Conservation (phyloP, 2,888 invertebrate species). For the Cosmia trapezina region DNA sequence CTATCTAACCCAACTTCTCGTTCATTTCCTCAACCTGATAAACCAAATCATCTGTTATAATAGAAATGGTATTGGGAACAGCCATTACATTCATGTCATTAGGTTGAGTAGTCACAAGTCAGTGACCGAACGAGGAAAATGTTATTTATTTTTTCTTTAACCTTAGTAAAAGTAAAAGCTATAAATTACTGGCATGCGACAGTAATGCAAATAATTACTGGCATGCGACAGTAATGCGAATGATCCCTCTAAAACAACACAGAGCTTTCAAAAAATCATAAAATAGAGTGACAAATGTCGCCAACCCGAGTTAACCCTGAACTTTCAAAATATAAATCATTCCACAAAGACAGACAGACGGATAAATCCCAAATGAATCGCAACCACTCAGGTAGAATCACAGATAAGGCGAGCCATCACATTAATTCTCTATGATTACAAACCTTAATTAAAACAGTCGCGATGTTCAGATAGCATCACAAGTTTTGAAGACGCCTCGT, state of each 20-base stretch:
- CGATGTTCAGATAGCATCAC: constrained; percentile 37
- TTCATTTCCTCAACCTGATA: background rate
- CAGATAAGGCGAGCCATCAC: constrained; percentile 45
- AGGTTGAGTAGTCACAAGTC: constrained; percentile 9
- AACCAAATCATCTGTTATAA: constrained; percentile 9
- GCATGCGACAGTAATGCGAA: background rate
- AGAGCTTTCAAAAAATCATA: background rate
- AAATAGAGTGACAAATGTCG: background rate
- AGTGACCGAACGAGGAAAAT: constrained; percentile 19
- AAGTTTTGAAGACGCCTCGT: constrained; percentile 17
- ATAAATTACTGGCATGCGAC: background rate
- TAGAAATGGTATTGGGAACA: constrained; percentile 5
- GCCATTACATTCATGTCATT: constrained; percentile 27
- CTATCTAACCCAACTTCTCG: background rate
- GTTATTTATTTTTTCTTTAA: background rate
- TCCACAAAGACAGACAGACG: constrained; percentile 7
- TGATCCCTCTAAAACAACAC: no score
- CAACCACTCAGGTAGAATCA: constrained; percentile 45
- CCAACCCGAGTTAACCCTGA: background rate
- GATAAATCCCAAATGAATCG: constrained; percentile 14
- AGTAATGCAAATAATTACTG: background rate
- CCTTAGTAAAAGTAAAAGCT: background rate
- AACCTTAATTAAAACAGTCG: constrained; percentile 55
- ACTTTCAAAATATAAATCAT: constrained; percentile 10
- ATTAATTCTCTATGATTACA: constrained; percentile 49